Conservation (phyloP, 2,113 vertebrate species). For the Salvator merianae region DNA sequence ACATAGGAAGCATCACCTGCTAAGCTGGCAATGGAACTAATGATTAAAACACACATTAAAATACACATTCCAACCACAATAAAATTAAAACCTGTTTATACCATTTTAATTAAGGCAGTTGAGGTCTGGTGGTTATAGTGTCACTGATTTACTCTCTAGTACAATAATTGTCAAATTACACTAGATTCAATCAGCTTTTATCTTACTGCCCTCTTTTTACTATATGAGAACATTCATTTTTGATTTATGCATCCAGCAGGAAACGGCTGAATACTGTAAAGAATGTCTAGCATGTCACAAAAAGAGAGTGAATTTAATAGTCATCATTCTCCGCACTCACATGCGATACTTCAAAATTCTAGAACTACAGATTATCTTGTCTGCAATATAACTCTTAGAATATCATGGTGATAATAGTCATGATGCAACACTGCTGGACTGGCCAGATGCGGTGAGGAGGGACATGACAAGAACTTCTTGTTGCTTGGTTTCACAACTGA, state of each 20-base stretch:
- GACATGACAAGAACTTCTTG: neutral
- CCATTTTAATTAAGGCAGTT: neutral
- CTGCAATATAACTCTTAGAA: neutral
- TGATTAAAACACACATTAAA: neutral
- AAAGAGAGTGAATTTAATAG: neutral
- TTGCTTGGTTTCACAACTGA: neutral
- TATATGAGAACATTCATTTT: neutral
- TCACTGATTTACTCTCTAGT: neutral
- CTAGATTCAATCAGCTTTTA: neutral
- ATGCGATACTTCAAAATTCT: neutral
- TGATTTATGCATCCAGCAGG: constrained; percentile 39
- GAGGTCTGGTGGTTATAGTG: neutral
- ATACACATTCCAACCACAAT: neutral
- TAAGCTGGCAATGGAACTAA: neutral
- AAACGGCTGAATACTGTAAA: constrained; percentile 27
- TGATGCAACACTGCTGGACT: neutral
- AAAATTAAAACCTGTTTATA: too few species aligned
- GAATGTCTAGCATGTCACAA: neutral
- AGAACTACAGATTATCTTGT: neutral
- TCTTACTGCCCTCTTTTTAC: neutral
- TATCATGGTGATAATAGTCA: neutral
- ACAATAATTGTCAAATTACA: neutral
- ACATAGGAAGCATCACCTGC: neutral
- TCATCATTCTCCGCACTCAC: accelerated
- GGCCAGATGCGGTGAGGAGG: neutral